A percentile compares a stretch with the other conserved stretches of the same genome.
Conservation (phyloP, 2,888 invertebrate genomes). For the Serripes groenlandicus region DNA sequence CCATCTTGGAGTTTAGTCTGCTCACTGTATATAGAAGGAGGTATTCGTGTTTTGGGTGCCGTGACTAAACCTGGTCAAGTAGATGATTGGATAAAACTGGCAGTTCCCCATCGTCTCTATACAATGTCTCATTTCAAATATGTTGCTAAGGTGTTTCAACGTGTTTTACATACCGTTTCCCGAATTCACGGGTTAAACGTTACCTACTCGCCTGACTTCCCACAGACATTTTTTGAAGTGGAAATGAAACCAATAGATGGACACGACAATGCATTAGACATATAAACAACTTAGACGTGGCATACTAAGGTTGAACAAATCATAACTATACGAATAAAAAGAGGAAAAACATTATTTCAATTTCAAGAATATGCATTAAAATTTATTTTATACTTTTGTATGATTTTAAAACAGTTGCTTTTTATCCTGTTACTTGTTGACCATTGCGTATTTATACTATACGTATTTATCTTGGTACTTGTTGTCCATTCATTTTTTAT, state of each 20-base stretch:
- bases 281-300: no score
- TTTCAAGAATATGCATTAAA: no score
- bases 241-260: conserved; percentile 5
- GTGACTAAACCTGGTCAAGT: background rate
- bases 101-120: conserved; percentile 23
- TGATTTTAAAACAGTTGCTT: no score
- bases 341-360: no score
- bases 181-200: background rate
- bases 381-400: no score
- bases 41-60: background rate
- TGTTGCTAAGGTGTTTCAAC: background rate
- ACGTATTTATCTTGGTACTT: no score
- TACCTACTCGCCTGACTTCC: conserved; percentile 4
- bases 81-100: conserved; percentile 27
- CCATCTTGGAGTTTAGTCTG: conserved; percentile 33
- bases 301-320: no score
- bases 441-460: no score
- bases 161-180: background rate
- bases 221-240: background rate
- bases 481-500: no score
- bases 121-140: conserved; percentile 24
- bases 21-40: conserved; percentile 33
- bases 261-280: no score
- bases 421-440: no score
- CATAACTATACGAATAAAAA: no score